Percentiles rank a stretch among this genome's conserved stretches.
Evolutionary conservation across 2,113 vertebrate species (phyloP).

Genomic region (Otolemur garnettii): DNA sequence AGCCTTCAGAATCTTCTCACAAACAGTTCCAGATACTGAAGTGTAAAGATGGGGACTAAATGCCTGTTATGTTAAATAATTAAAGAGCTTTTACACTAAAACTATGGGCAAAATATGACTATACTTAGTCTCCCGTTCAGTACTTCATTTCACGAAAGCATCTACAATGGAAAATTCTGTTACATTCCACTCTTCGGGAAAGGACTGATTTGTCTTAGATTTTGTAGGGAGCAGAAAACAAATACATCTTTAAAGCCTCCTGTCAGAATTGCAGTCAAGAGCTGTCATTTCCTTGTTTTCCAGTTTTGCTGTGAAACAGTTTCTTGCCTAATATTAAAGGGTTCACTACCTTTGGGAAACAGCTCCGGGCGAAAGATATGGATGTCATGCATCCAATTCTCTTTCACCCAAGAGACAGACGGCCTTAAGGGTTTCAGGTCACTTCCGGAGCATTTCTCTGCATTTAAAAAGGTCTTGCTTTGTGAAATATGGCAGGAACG

Average conservation of each 20-base stretch:
- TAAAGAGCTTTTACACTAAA: constrained; percentile 4
- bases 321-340: background rate
- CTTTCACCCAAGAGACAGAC: background rate
- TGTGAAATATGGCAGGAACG: constrained; percentile 51
- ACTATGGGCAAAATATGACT: background rate
- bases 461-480: constrained; percentile 4
- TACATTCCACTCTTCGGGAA: background rate
- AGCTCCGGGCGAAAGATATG: background rate
- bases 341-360: background rate
- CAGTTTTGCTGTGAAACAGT: constrained; percentile 1
- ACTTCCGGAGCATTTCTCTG: background rate
- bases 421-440: background rate
- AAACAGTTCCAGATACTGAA: background rate
- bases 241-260: background rate
- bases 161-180: background rate
- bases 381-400: background rate
- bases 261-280: background rate
- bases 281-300: background rate
- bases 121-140: background rate
- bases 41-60: background rate
- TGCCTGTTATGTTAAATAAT: background rate
- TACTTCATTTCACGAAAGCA: background rate
- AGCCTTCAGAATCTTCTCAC: constrained; percentile 2
- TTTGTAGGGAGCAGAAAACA: constrained; percentile 31
- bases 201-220: background rate